These are phyloP conservation scores for Stenichneumon culpator DNA, from an alignment of 2,888 invertebrate species.

Conservation along the genomic window DNA sequence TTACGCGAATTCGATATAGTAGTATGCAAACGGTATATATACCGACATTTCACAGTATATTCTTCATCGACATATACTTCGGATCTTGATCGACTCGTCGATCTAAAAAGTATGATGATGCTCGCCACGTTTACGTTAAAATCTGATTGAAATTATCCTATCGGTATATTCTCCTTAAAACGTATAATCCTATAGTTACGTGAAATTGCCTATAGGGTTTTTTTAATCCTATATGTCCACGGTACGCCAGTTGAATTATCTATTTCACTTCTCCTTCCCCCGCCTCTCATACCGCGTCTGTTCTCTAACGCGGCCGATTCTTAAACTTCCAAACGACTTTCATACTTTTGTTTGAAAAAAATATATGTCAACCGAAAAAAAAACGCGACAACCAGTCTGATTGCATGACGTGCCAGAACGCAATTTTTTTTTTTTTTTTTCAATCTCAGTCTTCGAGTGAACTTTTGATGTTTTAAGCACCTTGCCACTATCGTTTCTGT, in stretches of 20 bases:
- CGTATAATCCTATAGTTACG: slow-evolving; percentile 36
- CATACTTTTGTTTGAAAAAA: slow-evolving; percentile 5
- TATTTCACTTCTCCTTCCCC: slow-evolving; percentile 6
- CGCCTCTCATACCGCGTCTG: slow-evolving; percentile 1
- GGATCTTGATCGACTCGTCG: slow-evolving; percentile 17
- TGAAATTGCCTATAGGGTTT: slow-evolving; percentile 56
- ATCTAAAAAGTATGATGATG: slow-evolving; percentile 45
- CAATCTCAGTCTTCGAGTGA: slow-evolving; percentile 59
- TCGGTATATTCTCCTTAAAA: slow-evolving; percentile 32
- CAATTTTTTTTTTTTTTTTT: slow-evolving; percentile 1
- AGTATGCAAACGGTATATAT: slow-evolving; percentile 37
- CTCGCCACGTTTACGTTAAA: slow-evolving; percentile 54
- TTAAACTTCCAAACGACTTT: not conserved
- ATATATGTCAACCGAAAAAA: not conserved
- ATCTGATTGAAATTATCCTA: slow-evolving; percentile 64
- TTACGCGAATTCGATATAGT: slow-evolving; percentile 49
- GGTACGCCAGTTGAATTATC: slow-evolving; percentile 32
- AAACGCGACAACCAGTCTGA: not conserved
- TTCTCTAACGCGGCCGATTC: slow-evolving; percentile 11
- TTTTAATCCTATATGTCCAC: slow-evolving; percentile 37
- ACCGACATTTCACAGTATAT: slow-evolving; percentile 10
- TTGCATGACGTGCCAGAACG: slow-evolving; percentile 18
- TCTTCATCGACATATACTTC: slow-evolving; percentile 27
- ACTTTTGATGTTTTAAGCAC: slow-evolving; percentile 26
- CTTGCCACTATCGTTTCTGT: slow-evolving; percentile 3